Percentiles rank a stretch among this genome's conserved stretches.
Evolutionary conservation across 2,888 invertebrate species (phyloP).

Genomic region (Calameuta filiformis): DNA sequence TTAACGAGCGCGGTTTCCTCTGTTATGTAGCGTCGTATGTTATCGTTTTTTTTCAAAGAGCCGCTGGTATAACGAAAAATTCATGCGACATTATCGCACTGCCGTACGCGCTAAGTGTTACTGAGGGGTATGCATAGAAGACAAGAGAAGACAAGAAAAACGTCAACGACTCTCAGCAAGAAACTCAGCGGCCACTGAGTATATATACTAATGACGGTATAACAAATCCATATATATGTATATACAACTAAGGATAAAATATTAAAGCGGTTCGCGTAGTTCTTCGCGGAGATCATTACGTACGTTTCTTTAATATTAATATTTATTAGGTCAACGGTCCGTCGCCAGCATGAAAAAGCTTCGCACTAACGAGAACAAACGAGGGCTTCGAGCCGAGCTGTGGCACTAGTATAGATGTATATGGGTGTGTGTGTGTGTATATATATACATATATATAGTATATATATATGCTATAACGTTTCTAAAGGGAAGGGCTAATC

Average conservation of each 20-base stretch:
- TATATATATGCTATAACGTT: not conserved
- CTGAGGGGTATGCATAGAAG: not conserved
- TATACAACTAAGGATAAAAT: not conserved
- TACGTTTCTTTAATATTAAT: slow-evolving; percentile 10
- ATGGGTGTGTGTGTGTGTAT: not conserved
- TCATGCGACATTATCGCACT: not conserved
- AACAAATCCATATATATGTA: not conserved
- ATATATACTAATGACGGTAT: not conserved
- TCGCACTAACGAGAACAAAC: slow-evolving; percentile 11
- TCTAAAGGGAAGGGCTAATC: slow-evolving; percentile 1
- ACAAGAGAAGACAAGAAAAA: not conserved
- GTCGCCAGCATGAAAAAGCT: slow-evolving; percentile 8
- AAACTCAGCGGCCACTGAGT: not conserved
- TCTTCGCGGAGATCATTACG: not conserved
- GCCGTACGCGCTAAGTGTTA: not conserved
- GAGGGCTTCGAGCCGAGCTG: not conserved
- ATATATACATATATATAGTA: not conserved
- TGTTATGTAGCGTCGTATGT: not conserved
- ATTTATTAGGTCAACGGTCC: slow-evolving; percentile 11
- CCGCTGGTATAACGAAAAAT: not conserved
- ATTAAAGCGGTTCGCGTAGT: not conserved
- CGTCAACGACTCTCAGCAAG: not conserved
- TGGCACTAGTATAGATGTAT: not conserved
- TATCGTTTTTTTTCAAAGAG: not conserved
- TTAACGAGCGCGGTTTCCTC: not conserved